Conservation (phyloP, 1,140 invertebrate species). For the Homalodisca vitripennis region DNA sequence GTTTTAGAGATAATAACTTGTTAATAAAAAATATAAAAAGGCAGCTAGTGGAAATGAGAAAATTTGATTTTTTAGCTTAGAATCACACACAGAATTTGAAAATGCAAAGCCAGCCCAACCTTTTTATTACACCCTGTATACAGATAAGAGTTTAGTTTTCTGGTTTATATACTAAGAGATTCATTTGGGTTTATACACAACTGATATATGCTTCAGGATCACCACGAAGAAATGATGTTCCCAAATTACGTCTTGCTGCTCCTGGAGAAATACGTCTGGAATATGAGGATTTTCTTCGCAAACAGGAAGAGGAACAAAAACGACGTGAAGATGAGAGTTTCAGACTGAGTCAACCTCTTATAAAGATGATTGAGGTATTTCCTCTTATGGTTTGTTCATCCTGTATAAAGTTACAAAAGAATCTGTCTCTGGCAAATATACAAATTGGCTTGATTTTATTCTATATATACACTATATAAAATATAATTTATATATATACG, state of each 20-base stretch:
- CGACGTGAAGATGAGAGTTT: not conserved
- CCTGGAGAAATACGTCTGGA: not conserved
- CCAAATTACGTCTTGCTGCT: not conserved
- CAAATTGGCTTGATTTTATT: not conserved
- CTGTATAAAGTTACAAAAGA: not conserved
- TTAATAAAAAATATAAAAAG: no score
- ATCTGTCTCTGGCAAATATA: not conserved
- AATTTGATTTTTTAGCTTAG: no score
- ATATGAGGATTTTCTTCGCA: not conserved
- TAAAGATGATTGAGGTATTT: conserved; percentile 1
- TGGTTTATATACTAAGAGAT: not conserved
- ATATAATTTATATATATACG: no score
- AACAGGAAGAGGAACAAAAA: not conserved
- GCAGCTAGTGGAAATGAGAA: not conserved
- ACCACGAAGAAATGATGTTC: not conserved
- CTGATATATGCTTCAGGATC: not conserved
- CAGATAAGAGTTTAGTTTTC: not conserved
- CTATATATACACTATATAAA: no score
- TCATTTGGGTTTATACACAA: not conserved
- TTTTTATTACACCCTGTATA: not conserved
- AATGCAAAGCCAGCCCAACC: no score
- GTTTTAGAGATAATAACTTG: no score
- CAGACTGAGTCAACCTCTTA: not conserved
- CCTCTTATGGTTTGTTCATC: not conserved
- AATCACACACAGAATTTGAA: no score